A percentile compares a stretch with the other conserved stretches of the same genome.
Evolutionary conservation across 1,140 invertebrate species (phyloP).

Genomic region (Pollicipes pollicipes): DNA sequence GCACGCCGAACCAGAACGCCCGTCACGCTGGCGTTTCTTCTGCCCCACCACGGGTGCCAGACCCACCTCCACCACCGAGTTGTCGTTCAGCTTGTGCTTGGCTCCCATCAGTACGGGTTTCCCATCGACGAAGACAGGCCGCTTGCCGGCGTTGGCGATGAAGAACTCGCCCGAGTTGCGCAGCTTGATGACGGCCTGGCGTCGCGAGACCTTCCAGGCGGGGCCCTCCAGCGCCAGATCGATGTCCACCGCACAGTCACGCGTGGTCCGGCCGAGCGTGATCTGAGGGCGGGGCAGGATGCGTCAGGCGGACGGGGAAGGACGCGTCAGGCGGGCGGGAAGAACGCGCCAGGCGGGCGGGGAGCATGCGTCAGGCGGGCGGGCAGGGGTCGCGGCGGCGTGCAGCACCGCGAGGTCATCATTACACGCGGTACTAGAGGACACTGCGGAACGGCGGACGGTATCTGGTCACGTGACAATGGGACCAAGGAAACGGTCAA

Average conservation of each 20-base stretch:
- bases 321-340: too few relatives aligned
- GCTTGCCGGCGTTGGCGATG: slow-evolving; percentile 82
- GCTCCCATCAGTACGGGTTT: slow-evolving; percentile 66
- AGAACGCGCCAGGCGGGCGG: too few relatives aligned
- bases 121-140: slow-evolving; percentile 84
- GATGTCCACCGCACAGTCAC: slow-evolving; percentile 79
- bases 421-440: too few relatives aligned
- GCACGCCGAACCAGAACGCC: slow-evolving; percentile 13
- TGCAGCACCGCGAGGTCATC: too few relatives aligned
- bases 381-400: too few relatives aligned
- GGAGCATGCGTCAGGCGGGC: too few relatives aligned
- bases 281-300: slow-evolving; percentile 40
- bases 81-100: slow-evolving; percentile 74
- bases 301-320: too few relatives aligned
- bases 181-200: slow-evolving; percentile 60
- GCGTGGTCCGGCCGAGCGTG: slow-evolving; percentile 71
- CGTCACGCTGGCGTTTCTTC: slow-evolving; percentile 7
- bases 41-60: neutral
- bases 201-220: slow-evolving; percentile 31
- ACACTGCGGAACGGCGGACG: too few relatives aligned
- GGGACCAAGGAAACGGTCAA: too few relatives aligned
- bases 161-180: slow-evolving; percentile 86
- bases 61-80: slow-evolving; percentile 79
- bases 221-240: slow-evolving; percentile 80
- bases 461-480: too few relatives aligned